Evolutionary conservation across 1,140 invertebrate genomes (phyloP).

Genomic region (Sarcophaga bullata): DNA sequence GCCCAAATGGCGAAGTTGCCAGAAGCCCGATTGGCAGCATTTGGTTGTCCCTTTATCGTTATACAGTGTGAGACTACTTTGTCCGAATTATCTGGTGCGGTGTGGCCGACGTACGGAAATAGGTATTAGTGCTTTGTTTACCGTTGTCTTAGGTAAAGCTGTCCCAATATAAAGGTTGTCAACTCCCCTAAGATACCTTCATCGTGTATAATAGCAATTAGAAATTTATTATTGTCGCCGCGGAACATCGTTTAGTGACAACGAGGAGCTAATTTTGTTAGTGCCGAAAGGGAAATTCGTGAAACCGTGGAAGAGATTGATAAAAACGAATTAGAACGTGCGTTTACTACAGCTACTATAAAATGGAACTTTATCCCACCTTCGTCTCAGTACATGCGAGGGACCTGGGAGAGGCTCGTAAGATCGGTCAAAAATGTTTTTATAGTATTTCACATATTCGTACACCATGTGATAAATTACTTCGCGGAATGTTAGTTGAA

Average conservation of each 20-base stretch:
- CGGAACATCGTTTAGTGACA: neutral
- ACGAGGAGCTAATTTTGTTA: conserved; percentile 11
- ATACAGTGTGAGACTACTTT: conserved; percentile 14
- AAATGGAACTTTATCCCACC: conserved; percentile 25
- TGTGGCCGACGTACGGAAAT: conserved; percentile 11
- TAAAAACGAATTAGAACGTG: neutral
- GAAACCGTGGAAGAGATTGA: neutral
- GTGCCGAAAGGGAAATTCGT: neutral
- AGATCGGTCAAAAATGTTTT: no score
- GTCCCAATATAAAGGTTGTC: conserved; percentile 10
- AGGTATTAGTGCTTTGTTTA: neutral
- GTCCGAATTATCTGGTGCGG: neutral
- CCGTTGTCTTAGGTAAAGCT: neutral
- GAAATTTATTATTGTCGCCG: neutral
- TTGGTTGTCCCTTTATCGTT: neutral
- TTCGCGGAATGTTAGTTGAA: conserved; percentile 43
- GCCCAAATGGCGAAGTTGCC: neutral
- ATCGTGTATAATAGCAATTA: neutral
- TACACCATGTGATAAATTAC: conserved; percentile 34
- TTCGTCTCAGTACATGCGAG: neutral
- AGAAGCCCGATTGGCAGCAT: neutral
- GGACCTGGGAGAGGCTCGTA: no score
- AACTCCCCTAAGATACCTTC: neutral
- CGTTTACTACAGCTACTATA: no score
- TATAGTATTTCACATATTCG: conserved; percentile 40